Evolutionary conservation across 1,140 invertebrate genomes (phyloP), one percentile per base, ranked within the genome.

Genomic region (Polypedilum pembai): DNA sequence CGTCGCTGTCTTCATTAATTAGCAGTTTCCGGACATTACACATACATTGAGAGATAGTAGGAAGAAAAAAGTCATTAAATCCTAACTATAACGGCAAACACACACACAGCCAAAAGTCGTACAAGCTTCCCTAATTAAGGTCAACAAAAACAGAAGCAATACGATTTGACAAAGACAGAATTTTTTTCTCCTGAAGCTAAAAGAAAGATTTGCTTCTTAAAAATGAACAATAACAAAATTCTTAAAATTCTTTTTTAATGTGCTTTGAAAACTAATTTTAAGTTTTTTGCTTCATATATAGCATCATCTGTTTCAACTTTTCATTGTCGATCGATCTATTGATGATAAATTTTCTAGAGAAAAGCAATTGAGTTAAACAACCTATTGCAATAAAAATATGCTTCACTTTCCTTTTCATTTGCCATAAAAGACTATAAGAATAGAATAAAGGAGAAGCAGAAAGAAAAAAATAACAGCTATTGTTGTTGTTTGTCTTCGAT

Each of bases 401-500:
- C 45, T 56, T 45, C 41, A 45, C 24, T 45, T 45, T 45, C 41
- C 41, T 45, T 45, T n/a, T 56, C 45, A 56, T 56, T 56, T n/a
- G 12, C 12, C 15, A 4, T 12, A 45, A 45, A n/a, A n/a, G 41
- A 45, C 41, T 33, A 33, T 33, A 33, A 33, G 5, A 56, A 56
- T 56, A 56, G 17, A 69, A n/a, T 7, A 20, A 5, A 18, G 20
- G 7, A 8, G 3, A 69, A 1, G 17, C 17, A 20, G n/a, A 66
- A 66, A 18, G 18, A 8, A 10, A 18, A 69, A 69, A 69, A 69
- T 7, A 69, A 69, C 20, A 69, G 20, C 10, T 3, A 56, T 56
- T 12, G 45, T 69, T 56, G 45, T 69, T 69, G 65, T 69, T 69
- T 69, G 65, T 69, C 20, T 69, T 69, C 65, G 65, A 20, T 69